phyloP scores from a whole-genome alignment of 2,797 vertebrate species.

The Parotocinclus haroldoi region DNA sequence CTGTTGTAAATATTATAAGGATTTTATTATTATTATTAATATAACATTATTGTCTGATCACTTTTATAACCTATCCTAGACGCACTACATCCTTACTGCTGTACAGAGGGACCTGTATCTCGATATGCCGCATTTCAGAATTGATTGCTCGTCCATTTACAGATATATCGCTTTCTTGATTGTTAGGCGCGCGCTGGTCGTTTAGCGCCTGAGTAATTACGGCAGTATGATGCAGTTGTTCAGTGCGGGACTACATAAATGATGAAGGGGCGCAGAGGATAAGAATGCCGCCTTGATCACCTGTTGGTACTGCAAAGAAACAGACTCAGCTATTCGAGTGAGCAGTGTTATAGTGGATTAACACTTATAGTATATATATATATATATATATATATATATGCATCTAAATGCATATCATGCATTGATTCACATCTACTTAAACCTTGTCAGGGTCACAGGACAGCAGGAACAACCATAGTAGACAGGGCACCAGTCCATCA shows the following conservation, averaged over 20 bases:
- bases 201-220: slow-evolving; percentile 11
- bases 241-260: slow-evolving; percentile 22
- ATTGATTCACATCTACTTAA: not conserved
- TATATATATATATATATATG: too few relatives aligned
- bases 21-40: too few relatives aligned
- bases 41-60: too few relatives aligned
- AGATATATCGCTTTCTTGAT: slow-evolving; percentile 5
- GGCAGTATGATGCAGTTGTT: slow-evolving; percentile 18
- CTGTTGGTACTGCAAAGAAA: slow-evolving; percentile 41
- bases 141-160: not conserved
- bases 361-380: too few relatives aligned
- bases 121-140: not conserved
- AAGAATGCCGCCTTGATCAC: slow-evolving; percentile 33
- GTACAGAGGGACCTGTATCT: not conserved
- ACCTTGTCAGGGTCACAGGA: too few relatives aligned
- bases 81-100: not conserved
- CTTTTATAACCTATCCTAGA: not conserved
- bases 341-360: too few relatives aligned
- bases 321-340: slow-evolving; percentile 9
- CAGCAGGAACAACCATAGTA: too few relatives aligned
- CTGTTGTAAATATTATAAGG: too few relatives aligned
- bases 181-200: not conserved
- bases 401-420: too few relatives aligned
- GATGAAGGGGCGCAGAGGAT: slow-evolving; percentile 9
- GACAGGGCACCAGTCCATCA: too few relatives aligned